phyloP scores from a whole-genome alignment of 2,797 vertebrate species.

The Ibycter americanus region DNA sequence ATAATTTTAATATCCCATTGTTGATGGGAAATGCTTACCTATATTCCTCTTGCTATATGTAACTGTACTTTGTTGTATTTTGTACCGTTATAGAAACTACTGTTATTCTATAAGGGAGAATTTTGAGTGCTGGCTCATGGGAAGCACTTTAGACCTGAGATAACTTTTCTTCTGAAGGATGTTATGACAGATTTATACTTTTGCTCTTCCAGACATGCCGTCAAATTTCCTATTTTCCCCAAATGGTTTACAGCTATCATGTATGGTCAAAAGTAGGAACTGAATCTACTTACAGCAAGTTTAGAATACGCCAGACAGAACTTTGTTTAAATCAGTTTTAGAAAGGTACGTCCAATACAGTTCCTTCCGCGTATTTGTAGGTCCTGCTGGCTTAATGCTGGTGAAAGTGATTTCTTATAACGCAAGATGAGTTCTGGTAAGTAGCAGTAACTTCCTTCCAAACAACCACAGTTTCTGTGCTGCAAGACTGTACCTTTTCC shows the following conservation, averaged over 20 bases:
- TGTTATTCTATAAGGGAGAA: background rate
- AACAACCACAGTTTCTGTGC: background rate
- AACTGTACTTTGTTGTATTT: background rate
- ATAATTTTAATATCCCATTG: background rate
- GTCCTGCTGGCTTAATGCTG: background rate
- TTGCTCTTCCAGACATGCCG: background rate
- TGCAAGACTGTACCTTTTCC: background rate
- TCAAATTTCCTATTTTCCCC: background rate
- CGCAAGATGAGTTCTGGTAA: background rate
- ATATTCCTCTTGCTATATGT: background rate
- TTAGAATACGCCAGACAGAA: background rate
- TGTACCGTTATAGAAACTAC: background rate
- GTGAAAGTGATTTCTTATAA: background rate
- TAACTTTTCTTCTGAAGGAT: background rate
- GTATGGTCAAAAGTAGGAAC: background rate
- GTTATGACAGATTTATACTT: background rate
- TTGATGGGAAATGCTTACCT: background rate
- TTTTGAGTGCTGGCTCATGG: background rate
- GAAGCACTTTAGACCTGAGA: background rate
- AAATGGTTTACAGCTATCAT: background rate
- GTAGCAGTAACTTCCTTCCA: background rate
- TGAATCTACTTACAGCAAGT: background rate
- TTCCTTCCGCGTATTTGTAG: background rate
- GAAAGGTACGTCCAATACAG: background rate
- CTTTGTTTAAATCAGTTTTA: background rate